Evolutionary conservation across 1,140 invertebrate species (phyloP), one percentile per base, ranked within the genome.

Genomic region (Idris sp.): DNA sequence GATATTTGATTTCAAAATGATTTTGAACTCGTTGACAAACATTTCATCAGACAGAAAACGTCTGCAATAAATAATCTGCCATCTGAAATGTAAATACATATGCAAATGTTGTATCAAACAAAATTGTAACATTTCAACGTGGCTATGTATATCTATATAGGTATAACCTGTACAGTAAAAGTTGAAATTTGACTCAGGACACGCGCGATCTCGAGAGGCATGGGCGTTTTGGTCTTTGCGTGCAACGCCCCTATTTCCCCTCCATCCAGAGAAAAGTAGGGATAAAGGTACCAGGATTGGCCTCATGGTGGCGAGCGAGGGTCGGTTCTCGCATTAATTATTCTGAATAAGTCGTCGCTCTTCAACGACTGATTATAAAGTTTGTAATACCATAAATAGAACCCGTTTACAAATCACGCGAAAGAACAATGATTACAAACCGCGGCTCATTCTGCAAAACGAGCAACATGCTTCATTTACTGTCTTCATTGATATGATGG

Each of bases 311-410:
- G 36, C 8, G 31, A 11, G 46, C 46, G 67, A 76, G 74, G 64
- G 76, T 74, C 76, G 79, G 56, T 71, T 78, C 77, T 68, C 65
- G 74, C 74, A 85, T 86, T 86, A 86, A 87, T 87, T 87, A 87
- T 87, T 87, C 80, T 85, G 85, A 87, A 85, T 86, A 86, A 87
- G 84, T 87, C 84, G 84, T 87, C 82, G 83, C 61, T 76, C 81
- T 72, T 79, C 80, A 77, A 77, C 76, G 74, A 77, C 80, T 85
- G 82, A 85, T 85, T 85, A 85, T 87, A 85, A 82, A 85, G 82
- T 84, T 87, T 81, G 80, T 83, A 86, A 74, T 83, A 76, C 81
- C 83, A 84, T 85, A 85, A 86, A 85, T 86, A 86, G 83, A 86
- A 85, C 79, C 78, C 80, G 83, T 87, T 87, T 85, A 85, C 80